Evolutionary conservation across 2,888 invertebrate species (phyloP), one percentile per base, ranked within the genome.

Genomic region (Brachyptera putata): DNA sequence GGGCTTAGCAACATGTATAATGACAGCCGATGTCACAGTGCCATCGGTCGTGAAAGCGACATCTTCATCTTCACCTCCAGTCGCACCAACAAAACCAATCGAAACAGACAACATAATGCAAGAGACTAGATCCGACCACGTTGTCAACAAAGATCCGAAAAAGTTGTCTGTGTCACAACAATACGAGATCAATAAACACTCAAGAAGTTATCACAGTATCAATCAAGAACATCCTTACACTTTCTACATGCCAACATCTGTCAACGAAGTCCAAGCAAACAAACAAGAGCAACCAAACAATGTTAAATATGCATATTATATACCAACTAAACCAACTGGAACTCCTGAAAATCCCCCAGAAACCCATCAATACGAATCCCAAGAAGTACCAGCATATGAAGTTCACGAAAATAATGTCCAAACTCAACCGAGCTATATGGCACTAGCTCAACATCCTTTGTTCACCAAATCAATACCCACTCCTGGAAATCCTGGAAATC

Each of bases 61-160:
- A 30, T 30, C 30, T 7, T 30, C 30, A 11, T 11, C 30, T 30
- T 7, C 30, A 30, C 30, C 30, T 11, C 30, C 30, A 5, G 30
- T 5, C 30, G 30, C 11, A 7, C 7, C 30, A 30, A 30, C 30
- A 7, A 5, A 5, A 7, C 30, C 21, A n/a, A 24, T 24, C 4
- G 46, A 46, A 13, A 16, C 41, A 21, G 46, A 46, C 24, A 46
- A 46, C 46, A 4, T 46, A 1, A 46, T 46, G 46, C 46, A 24
- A 24, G 46, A 46, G 24, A 2, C 46, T n/a, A n/a, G 21, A 21
- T 24, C 24, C 46, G 24, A 24, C 46, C 5, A 16, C 9, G 24
- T 46, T 21, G 46, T 46, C 46, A 46, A 24, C 46, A n/a, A n/a
- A n/a, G 46, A 21, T 46, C 7, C 7, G 3, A 39, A 14, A 4